These are phyloP conservation scores for Hydriomena furcata DNA, from an alignment of 2,888 invertebrate genomes.

Conservation along the genomic window DNA sequence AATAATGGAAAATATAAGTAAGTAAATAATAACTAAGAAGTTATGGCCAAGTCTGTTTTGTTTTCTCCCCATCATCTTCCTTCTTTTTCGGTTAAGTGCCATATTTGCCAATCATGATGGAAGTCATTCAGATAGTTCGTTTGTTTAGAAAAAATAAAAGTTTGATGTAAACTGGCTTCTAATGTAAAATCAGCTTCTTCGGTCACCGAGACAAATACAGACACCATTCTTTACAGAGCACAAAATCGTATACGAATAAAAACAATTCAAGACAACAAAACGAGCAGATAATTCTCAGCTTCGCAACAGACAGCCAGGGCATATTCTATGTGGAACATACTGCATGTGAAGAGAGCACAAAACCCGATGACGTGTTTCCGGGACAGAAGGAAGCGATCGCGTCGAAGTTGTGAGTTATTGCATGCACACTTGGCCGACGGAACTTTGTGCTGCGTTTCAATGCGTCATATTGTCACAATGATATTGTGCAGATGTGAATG, in stretches of 20 bases:
- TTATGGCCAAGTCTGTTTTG: too few relatives aligned
- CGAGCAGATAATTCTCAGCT: neutral
- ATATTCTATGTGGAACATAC: conserved; percentile 12
- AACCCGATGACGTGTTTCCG: conserved; percentile 27
- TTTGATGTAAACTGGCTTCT: too few relatives aligned
- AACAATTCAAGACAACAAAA: neutral
- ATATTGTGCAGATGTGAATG: conserved; percentile 16
- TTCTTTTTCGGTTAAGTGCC: too few relatives aligned
- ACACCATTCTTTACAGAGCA: neutral
- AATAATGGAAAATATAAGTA: too few relatives aligned
- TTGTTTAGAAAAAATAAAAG: too few relatives aligned
- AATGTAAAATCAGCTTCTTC: too few relatives aligned
- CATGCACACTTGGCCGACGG: conserved; percentile 23
- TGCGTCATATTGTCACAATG: conserved; percentile 24
- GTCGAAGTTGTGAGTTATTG: conserved; percentile 26
- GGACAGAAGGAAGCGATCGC: conserved; percentile 23
- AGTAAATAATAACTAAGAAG: too few relatives aligned
- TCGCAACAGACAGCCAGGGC: conserved; percentile 5
- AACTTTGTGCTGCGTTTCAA: conserved; percentile 16
- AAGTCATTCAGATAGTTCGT: too few relatives aligned
- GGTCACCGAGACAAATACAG: too few relatives aligned
- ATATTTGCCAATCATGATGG: too few relatives aligned
- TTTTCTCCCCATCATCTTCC: too few relatives aligned
- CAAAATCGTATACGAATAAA: neutral
- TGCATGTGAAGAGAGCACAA: conserved; percentile 19